These are phyloP conservation scores for Gila robusta DNA, from an alignment of 2,797 vertebrate species.

Conservation along the genomic window DNA sequence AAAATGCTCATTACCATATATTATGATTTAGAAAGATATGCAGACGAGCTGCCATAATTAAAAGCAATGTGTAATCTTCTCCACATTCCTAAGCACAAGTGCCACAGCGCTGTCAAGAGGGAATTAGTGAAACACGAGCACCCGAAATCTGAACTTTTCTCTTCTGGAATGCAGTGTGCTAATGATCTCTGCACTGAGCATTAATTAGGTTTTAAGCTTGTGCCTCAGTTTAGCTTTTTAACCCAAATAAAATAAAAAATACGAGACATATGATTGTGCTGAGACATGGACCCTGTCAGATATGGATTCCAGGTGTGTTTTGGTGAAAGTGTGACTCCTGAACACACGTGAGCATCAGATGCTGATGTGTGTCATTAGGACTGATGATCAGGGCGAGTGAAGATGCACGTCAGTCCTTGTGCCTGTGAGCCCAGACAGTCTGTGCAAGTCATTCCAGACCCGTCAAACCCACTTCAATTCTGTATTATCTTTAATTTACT, in stretches of 20 bases:
- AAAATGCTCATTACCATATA: slow-evolving; percentile 85
- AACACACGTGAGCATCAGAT: slow-evolving; percentile 18
- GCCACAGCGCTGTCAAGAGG: slow-evolving; percentile 76
- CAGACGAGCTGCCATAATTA: slow-evolving; percentile 85
- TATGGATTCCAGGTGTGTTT: not conserved
- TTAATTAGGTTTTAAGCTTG: slow-evolving; percentile 55
- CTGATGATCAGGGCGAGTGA: slow-evolving; percentile 48
- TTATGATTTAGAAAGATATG: slow-evolving; percentile 84
- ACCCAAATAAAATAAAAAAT: not conserved
- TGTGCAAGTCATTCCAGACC: slow-evolving; percentile 48
- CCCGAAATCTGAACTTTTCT: slow-evolving; percentile 74
- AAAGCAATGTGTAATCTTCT: slow-evolving; percentile 80
- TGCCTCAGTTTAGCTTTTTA: slow-evolving; percentile 40
- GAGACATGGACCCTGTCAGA: slow-evolving; percentile 12
- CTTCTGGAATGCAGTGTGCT: slow-evolving; percentile 54
- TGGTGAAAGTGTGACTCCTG: not conserved
- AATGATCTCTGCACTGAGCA: slow-evolving; percentile 52
- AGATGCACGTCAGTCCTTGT: slow-evolving; percentile 32
- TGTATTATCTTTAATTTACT: slow-evolving; percentile 62
- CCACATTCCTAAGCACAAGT: slow-evolving; percentile 49
- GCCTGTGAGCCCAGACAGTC: slow-evolving; percentile 34
- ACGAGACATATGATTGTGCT: not conserved
- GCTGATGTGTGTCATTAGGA: slow-evolving; percentile 51
- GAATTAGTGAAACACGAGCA: slow-evolving; percentile 84
- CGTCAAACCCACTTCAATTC: slow-evolving; percentile 62